Evolutionary conservation across 2,797 vertebrate genomes (phyloP).

Genomic region (Pogonophryne albipinna): DNA sequence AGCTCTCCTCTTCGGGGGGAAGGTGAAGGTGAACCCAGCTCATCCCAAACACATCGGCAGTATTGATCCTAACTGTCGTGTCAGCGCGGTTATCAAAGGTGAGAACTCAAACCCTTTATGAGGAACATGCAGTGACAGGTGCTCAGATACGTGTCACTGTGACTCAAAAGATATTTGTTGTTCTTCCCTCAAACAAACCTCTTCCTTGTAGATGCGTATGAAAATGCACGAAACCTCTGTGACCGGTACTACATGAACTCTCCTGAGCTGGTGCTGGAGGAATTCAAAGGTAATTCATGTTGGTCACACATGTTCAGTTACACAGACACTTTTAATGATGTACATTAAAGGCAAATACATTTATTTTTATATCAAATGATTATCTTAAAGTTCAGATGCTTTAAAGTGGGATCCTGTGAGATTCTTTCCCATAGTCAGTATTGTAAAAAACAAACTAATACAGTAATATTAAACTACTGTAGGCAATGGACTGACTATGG

Average conservation of each 20-base stretch:
- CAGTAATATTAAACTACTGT: no score
- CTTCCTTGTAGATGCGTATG: slow-evolving; percentile 91
- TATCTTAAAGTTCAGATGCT: no score
- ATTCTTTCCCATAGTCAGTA: no score
- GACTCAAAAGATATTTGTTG: neutral
- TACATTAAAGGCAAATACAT: neutral
- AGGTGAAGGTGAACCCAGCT: slow-evolving; percentile 91
- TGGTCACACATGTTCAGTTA: neutral
- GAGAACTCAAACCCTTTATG: slow-evolving; percentile 34
- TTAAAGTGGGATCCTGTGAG: no score
- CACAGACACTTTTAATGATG: neutral
- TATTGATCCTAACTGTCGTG: slow-evolving; percentile 94
- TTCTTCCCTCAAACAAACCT: neutral
- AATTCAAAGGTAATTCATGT: slow-evolving; percentile 88
- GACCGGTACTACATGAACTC: slow-evolving; percentile 98
- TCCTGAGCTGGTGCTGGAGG: slow-evolving; percentile 92
- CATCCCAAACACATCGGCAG: slow-evolving; percentile 98
- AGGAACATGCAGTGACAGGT: neutral
- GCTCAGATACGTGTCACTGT: neutral
- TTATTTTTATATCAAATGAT: neutral
- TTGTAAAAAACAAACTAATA: no score
- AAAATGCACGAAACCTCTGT: slow-evolving; percentile 95
- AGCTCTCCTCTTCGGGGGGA: slow-evolving; percentile 96
- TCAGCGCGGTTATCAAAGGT: slow-evolving; percentile 95
- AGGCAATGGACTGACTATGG: no score